Evolutionary conservation across 1,140 invertebrate genomes (phyloP).

Genomic region (Trachelipus rathkii): DNA sequence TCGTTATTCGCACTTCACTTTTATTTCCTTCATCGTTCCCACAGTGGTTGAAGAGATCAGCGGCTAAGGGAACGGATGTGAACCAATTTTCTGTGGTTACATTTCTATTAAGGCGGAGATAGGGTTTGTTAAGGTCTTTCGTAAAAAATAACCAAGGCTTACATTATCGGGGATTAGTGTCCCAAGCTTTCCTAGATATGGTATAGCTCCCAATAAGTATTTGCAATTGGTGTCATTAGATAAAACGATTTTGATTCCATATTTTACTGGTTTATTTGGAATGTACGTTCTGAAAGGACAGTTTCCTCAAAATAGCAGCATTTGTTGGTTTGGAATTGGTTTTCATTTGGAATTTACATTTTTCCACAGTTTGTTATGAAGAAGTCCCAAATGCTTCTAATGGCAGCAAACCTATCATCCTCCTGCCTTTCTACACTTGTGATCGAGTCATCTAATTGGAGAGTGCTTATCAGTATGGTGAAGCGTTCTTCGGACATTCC

Average conservation of each 20-base stretch:
- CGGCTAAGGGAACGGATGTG: no score
- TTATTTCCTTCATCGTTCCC: no score
- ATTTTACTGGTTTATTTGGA: constrained; percentile 9
- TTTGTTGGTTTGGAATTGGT: constrained; percentile 28
- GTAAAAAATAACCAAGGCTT: constrained; percentile 3
- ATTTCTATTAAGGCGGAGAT: no score
- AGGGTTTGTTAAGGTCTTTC: not conserved
- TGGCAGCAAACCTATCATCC: constrained; percentile 43
- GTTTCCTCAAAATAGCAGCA: constrained; percentile 26
- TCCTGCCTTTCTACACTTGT: constrained; percentile 32
- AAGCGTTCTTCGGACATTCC: constrained; percentile 28
- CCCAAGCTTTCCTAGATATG: not conserved
- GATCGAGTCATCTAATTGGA: constrained; percentile 45
- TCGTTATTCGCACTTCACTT: no score
- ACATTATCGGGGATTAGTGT: not conserved
- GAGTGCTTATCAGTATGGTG: constrained; percentile 3
- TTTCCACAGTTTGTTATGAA: constrained; percentile 25
- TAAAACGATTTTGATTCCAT: constrained; percentile 16
- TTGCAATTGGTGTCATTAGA: constrained; percentile 2
- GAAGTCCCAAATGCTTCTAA: constrained; percentile 44
- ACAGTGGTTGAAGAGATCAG: no score
- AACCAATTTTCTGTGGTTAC: no score
- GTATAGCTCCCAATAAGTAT: constrained; percentile 14
- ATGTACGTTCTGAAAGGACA: constrained; percentile 26
- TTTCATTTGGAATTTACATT: constrained; percentile 27